These are phyloP conservation scores for Mesoclemmys tuberculata DNA, from an alignment of 2,113 vertebrate genomes.

Conservation along the genomic window DNA sequence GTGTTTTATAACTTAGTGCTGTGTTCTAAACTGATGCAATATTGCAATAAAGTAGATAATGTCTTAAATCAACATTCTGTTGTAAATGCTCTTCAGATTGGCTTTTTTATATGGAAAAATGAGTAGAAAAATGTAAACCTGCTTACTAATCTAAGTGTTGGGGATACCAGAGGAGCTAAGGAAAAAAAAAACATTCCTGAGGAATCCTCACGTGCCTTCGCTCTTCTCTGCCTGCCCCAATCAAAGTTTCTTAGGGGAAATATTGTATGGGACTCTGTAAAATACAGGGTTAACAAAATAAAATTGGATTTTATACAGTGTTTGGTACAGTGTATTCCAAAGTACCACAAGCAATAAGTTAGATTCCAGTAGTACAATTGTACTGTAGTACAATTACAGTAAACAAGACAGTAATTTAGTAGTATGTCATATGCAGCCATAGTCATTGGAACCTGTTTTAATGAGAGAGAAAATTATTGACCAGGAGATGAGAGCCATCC, in stretches of 20 bases:
- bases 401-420: neutral
- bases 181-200: neutral
- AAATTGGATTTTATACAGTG: neutral
- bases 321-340: neutral
- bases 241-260: neutral
- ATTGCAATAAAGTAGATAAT: neutral
- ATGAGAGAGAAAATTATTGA: accelerated
- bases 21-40: neutral
- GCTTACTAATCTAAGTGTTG: neutral
- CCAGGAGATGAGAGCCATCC: neutral
- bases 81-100: neutral
- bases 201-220: neutral
- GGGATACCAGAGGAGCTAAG: neutral
- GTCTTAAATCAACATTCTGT: neutral
- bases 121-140: neutral
- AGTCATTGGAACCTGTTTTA: neutral
- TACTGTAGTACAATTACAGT: neutral
- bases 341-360: neutral
- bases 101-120: neutral
- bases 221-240: neutral
- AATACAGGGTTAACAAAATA: neutral
- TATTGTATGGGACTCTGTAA: neutral
- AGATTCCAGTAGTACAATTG: neutral
- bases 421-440: accelerated
- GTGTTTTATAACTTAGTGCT: neutral